Percentiles rank a stretch among this genome's conserved stretches.
These are phyloP conservation scores for Cephonodes hylas DNA, from an alignment of 2,888 invertebrate species.

Conservation along the genomic window DNA sequence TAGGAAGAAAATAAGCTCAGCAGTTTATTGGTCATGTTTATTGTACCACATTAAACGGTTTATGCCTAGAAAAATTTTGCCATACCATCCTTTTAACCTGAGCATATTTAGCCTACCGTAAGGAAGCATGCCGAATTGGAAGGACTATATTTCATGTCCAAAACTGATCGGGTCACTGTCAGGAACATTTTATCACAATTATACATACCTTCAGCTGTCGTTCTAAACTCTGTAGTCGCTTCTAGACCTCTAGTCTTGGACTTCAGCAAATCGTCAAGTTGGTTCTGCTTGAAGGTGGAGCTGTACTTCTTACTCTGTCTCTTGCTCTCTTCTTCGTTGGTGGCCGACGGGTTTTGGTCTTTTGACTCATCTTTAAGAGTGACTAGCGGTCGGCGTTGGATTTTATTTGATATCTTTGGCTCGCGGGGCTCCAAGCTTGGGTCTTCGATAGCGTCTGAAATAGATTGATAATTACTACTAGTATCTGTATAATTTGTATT, in stretches of 20 bases:
- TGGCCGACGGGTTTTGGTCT: conserved; percentile 70
- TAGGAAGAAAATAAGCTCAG: too few species aligned
- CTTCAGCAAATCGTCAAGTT: conserved; percentile 60
- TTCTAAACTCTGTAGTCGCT: conserved; percentile 51
- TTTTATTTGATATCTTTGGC: conserved; percentile 43
- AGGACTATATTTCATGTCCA: too few species aligned
- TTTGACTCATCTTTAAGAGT: conserved; percentile 50
- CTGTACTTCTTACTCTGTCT: conserved; percentile 76
- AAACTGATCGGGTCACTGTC: too few species aligned
- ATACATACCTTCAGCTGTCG: conserved; percentile 53
- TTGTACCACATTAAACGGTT: too few species aligned
- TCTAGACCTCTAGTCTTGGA: conserved; percentile 43
- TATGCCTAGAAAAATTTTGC: too few species aligned
- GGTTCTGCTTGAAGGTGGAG: conserved; percentile 66
- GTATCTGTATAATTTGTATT: background rate
- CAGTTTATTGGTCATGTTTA: too few species aligned
- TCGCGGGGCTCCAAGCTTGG: conserved; percentile 46
- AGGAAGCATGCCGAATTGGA: too few species aligned
- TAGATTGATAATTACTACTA: background rate
- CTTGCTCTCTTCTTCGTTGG: conserved; percentile 69
- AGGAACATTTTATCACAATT: background rate
- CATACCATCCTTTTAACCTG: too few species aligned
- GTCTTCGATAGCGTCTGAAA: conserved; percentile 62
- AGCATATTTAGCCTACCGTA: too few species aligned
- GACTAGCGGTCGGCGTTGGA: conserved; percentile 61